A percentile compares a stretch with the other conserved stretches of the same genome.
These are phyloP conservation scores for Clamator glandarius DNA, from an alignment of 2,797 vertebrate species.

Conservation along the genomic window DNA sequence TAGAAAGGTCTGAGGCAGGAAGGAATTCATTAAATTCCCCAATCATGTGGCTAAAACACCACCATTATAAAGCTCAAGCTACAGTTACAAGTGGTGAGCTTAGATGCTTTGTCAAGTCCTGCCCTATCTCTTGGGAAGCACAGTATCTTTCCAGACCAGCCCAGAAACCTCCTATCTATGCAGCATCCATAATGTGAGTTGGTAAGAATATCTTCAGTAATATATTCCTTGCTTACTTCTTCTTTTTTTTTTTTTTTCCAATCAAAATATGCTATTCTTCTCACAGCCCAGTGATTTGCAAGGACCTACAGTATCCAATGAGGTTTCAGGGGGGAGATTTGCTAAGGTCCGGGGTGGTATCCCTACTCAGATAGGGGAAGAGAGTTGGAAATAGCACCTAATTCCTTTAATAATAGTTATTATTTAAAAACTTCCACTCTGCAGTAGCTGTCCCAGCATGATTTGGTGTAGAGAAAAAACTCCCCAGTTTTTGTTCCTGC, in stretches of 20 bases:
- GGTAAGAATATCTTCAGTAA: neutral
- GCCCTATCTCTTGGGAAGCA: neutral
- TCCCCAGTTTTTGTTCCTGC: neutral
- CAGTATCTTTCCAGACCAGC: neutral
- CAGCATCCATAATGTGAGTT: neutral
- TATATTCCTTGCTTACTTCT: neutral
- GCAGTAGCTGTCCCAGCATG: neutral
- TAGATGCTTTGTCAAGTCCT: neutral
- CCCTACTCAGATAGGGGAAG: neutral
- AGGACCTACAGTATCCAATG: neutral
- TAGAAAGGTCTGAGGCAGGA: neutral
- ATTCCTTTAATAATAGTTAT: neutral
- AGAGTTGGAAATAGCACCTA: neutral
- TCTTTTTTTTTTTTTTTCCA: no score
- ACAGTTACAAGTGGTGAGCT: neutral
- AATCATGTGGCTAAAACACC: neutral
- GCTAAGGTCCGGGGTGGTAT: neutral
- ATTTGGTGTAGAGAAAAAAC: neutral
- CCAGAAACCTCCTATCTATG: neutral
- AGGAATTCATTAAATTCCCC: neutral
- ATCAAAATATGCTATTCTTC: neutral
- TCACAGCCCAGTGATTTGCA: neutral
- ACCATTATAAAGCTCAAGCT: neutral
- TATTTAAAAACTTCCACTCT: neutral
- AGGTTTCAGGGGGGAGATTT: neutral